phyloP scores from a whole-genome alignment of 2,113 vertebrate genomes.

The Thermophis baileyi region DNA sequence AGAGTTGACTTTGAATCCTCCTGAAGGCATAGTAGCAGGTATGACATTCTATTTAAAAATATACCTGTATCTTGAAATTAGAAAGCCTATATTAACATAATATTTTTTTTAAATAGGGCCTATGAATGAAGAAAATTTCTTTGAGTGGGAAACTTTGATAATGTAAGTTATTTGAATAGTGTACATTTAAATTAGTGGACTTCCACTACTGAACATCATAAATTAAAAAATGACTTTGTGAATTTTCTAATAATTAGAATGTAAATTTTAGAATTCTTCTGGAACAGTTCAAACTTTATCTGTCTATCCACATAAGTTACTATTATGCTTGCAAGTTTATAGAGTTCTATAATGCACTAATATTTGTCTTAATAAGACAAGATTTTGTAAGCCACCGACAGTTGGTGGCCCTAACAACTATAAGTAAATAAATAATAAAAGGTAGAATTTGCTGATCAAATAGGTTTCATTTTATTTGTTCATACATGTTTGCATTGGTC shows the following conservation, averaged over 20 bases:
- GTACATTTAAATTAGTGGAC: background rate
- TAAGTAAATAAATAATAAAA: background rate
- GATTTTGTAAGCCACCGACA: background rate
- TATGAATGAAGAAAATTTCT: slow-evolving; percentile 97
- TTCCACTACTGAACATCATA: background rate
- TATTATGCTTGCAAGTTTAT: background rate
- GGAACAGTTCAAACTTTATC: background rate
- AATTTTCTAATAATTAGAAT: background rate
- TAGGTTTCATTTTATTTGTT: background rate
- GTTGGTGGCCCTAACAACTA: background rate
- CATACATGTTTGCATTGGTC: background rate
- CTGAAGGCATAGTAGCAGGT: slow-evolving; percentile 97
- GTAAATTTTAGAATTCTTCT: background rate
- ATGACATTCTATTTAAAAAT: slow-evolving; percentile 49
- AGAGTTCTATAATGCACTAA: background rate
- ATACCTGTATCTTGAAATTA: background rate
- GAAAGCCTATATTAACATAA: background rate
- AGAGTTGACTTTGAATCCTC: slow-evolving; percentile 94
- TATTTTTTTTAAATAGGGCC: slow-evolving; percentile 74
- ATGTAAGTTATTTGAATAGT: slow-evolving; percentile 79
- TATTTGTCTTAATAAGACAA: background rate
- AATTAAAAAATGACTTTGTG: background rate
- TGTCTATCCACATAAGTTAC: background rate
- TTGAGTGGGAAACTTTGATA: slow-evolving; percentile 97
- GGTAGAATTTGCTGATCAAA: background rate